phyloP scores from a whole-genome alignment of 2,888 invertebrate species.

The Meta bourneti region DNA sequence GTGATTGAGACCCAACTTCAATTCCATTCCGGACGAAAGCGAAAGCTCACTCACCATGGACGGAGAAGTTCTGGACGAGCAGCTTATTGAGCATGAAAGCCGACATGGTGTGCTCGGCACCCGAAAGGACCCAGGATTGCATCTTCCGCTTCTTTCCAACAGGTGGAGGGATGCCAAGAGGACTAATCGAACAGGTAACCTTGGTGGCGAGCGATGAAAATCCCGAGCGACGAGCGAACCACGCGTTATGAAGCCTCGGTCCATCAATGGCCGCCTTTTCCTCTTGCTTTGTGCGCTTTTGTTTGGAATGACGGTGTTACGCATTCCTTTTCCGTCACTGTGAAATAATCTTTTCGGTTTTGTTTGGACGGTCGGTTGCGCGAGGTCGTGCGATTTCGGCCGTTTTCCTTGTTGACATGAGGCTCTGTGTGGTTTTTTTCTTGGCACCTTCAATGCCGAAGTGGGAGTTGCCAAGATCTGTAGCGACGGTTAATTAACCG shows the following conservation, averaged over 20 bases:
- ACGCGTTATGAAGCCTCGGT: not conserved
- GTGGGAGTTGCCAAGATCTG: too few relatives aligned
- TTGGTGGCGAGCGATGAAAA: not conserved
- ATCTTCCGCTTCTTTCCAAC: conserved; percentile 3
- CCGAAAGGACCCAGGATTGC: conserved; percentile 63
- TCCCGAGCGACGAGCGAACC: not conserved
- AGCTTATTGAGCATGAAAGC: conserved; percentile 63
- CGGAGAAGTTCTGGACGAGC: conserved; percentile 57
- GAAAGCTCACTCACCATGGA: conserved; percentile 33
- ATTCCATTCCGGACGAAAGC: not conserved
- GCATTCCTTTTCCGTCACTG: too few relatives aligned
- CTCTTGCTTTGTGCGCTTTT: not conserved
- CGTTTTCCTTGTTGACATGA: too few relatives aligned
- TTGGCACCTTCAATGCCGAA: too few relatives aligned
- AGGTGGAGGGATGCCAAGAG: not conserved
- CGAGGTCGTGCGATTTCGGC: too few relatives aligned
- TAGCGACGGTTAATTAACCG: too few relatives aligned
- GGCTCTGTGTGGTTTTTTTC: too few relatives aligned
- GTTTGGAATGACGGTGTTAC: too few relatives aligned
- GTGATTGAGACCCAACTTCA: not conserved
- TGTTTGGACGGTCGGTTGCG: too few relatives aligned
- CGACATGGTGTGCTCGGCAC: conserved; percentile 69
- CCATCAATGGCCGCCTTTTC: not conserved
- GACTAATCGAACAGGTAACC: too few relatives aligned
- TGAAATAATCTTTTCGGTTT: too few relatives aligned